Conservation (phyloP, 2,797 vertebrate genomes). For the Parauchenoglanis punctatus region DNA sequence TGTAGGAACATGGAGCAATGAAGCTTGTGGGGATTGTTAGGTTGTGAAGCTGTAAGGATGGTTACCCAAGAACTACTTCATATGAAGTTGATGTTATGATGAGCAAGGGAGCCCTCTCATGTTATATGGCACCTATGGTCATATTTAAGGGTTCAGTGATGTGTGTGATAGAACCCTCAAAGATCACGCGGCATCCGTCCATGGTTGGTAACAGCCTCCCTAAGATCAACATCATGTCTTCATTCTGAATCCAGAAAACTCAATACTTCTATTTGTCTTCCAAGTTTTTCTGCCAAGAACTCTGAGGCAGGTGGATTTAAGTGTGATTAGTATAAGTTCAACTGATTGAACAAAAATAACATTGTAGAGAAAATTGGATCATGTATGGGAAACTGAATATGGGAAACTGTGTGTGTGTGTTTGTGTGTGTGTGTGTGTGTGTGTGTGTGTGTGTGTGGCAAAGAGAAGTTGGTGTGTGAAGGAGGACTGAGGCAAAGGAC, state of each 20-base stretch:
- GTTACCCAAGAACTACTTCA: background rate
- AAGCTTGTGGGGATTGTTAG: background rate
- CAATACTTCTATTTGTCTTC: background rate
- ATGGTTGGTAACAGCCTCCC: no score
- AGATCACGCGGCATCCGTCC: no score
- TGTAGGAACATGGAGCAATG: background rate
- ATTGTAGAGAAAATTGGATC: background rate
- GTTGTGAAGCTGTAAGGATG: background rate
- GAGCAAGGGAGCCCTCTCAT: background rate
- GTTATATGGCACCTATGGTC: background rate
- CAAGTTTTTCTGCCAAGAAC: background rate
- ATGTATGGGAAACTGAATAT: background rate
- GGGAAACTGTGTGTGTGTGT: background rate
- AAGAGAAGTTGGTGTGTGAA: conserved; percentile 68
- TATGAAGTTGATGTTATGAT: background rate
- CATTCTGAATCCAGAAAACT: background rate
- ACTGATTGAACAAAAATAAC: background rate
- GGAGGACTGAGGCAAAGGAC: conserved; percentile 63
- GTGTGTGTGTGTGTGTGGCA: background rate
- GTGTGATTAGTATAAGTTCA: background rate
- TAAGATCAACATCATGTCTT: background rate
- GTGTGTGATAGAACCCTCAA: background rate
- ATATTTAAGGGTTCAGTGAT: background rate
- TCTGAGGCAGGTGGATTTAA: background rate
- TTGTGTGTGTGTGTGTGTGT: background rate